A percentile compares a stretch with the other conserved stretches of the same genome.
These are phyloP conservation scores for Lethenteron reissneri DNA, from an alignment of 2,113 vertebrate genomes.

Conservation along the genomic window DNA sequence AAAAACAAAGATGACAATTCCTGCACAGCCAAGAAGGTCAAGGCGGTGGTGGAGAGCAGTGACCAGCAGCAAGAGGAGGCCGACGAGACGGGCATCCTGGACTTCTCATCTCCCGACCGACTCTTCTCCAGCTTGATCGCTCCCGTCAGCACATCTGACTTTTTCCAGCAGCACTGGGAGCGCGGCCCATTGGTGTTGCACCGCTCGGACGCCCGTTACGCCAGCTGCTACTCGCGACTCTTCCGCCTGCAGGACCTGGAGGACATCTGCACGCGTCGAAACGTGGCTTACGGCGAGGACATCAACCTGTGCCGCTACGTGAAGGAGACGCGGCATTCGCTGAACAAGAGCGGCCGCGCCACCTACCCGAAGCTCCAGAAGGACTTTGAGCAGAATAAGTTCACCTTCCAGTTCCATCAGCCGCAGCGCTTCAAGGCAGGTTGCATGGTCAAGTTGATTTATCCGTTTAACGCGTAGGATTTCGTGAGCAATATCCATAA, in stretches of 20 bases:
- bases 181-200: constrained; percentile 47
- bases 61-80: constrained; percentile 10
- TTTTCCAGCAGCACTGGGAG: constrained; percentile 63
- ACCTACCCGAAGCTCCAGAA: constrained; percentile 37
- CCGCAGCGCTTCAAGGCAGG: constrained; percentile 64
- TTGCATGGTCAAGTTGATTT: too few relatives aligned
- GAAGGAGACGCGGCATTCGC: constrained; percentile 38
- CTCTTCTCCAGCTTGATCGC: constrained; percentile 52
- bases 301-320: constrained; percentile 44
- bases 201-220: constrained; percentile 23
- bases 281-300: constrained; percentile 35
- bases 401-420: constrained; percentile 71
- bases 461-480: too few relatives aligned
- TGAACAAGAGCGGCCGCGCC: constrained; percentile 44
- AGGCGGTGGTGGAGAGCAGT: too few relatives aligned
- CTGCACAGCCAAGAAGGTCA: too few relatives aligned
- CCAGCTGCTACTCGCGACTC: constrained; percentile 35
- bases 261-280: constrained; percentile 23
- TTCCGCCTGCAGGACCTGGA: constrained; percentile 45
- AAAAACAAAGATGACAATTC: too few relatives aligned
- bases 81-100: constrained; percentile 12
- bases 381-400: constrained; percentile 42
- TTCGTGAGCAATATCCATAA: constrained; percentile 13
- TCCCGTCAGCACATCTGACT: constrained; percentile 32
- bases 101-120: constrained; percentile 28